These are phyloP conservation scores for Oplegnathus fasciatus DNA, from an alignment of 2,113 vertebrate species.

Conservation along the genomic window DNA sequence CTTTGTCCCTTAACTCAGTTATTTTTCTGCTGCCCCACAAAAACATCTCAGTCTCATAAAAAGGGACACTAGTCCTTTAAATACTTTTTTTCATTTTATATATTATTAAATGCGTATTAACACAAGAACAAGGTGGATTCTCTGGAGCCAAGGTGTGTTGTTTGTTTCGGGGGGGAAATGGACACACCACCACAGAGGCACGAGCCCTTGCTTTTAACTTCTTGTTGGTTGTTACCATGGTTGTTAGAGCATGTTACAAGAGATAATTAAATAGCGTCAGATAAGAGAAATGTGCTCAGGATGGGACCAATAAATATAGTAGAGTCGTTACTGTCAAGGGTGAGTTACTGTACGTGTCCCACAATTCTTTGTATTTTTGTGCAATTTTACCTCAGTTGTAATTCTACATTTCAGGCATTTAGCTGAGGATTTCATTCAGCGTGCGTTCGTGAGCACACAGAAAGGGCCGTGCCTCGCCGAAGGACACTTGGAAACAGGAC, in stretches of 20 bases:
- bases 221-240: neutral
- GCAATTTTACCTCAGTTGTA: constrained; percentile 37
- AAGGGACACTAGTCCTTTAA: constrained; percentile 48
- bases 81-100: constrained; percentile 50
- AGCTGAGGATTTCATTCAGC: constrained; percentile 11
- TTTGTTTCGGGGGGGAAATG: constrained; percentile 7
- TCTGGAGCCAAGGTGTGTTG: neutral
- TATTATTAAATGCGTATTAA: constrained; percentile 58
- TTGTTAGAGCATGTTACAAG: neutral
- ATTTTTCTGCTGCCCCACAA: constrained; percentile 22
- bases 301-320: constrained; percentile 20
- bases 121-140: constrained; percentile 2
- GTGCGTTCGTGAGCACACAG: neutral
- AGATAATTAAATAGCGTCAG: constrained; percentile 20
- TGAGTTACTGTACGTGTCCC: neutral
- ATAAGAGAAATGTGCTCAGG: neutral
- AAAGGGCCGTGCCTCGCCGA: constrained; percentile 31
- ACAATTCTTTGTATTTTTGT: neutral
- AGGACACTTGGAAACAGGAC: constrained; percentile 67
- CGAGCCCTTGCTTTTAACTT: constrained; percentile 23
- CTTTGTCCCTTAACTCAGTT: too few species aligned
- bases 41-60: constrained; percentile 19
- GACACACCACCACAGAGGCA: constrained; percentile 12
- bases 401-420: constrained; percentile 19
- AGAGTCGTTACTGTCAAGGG: neutral